Base-by-base conservation (phyloP, 2,888 invertebrate species). In the Aethes cnicana region DNA sequence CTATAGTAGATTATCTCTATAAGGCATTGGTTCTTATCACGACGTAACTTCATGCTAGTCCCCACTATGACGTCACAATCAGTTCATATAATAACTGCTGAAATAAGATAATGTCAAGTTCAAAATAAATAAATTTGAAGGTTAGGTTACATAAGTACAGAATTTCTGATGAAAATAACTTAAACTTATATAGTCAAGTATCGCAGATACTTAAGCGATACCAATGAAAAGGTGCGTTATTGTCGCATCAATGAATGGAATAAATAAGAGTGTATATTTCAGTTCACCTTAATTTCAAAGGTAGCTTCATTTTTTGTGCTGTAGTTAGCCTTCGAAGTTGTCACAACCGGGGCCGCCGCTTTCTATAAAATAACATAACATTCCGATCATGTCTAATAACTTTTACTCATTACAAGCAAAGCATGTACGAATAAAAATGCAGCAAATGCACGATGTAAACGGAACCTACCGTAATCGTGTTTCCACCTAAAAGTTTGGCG, bases 241-340 rank as follows among this genome's bases (percentile, higher is more conserved):
- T 14, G 11, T 37, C 16, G 12, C 8, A 28, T 1, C 30, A 11
- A 17, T 16, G n/a, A n/a, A 16, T 16, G n/a, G 8, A 9, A 11
- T n/a, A 23, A 1, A n/a, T 30, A 3, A 21, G 2, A n/a, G 17
- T n/a, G 5, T 16, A 8, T 18, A 20, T 41, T 32, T 12, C 5
- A 11, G 17, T 17, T 56, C 72, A 91, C 91, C 87, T 91, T 88
- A 6, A 92, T 91, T 77, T 93, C 93, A 66, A 92, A 93, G 7
- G 84, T 81, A 4, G 92, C 92, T 74, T 93, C 93, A 4, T 91
- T 91, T 56, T 91, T 91, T 59, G 85, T 82, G 65, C 87, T 86
- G 73, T 92, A 93, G 65, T 91, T 92, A 58, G 84, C 86, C 62
- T 90, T 92, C 46, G 77, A 63, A n/a, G 74, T 66, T 28, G 73